A percentile compares a stretch with the other conserved stretches of the same genome.
Evolutionary conservation across 2,113 vertebrate species (phyloP).

Genomic region (Myxocyprinus asiaticus): DNA sequence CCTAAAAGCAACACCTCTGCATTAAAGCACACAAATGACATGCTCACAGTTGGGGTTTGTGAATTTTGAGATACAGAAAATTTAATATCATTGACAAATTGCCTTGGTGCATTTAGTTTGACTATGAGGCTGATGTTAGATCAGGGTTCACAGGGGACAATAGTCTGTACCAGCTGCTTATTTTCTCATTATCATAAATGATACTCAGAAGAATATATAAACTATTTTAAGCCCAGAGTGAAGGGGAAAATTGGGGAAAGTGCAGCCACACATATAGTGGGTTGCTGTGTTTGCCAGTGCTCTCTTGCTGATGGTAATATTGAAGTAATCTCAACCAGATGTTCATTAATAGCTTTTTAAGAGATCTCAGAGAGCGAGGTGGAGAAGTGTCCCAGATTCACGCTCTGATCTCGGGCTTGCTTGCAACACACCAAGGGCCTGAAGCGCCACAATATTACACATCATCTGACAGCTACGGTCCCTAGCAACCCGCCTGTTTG

Average conservation of each 20-base stretch:
- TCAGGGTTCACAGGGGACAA: too few species aligned
- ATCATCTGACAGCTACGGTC: conserved; percentile 44
- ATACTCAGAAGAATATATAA: conserved; percentile 42
- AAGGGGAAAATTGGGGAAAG: conserved; percentile 35
- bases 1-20: not conserved
- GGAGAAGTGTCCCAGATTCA: conserved; percentile 29
- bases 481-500: conserved; percentile 52
- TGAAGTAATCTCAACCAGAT: conserved; percentile 58
- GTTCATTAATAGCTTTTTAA: conserved; percentile 60
- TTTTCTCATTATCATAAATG: conserved; percentile 43
- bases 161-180: conserved; percentile 40
- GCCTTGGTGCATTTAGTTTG: not conserved
- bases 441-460: conserved; percentile 47
- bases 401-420: conserved; percentile 46
- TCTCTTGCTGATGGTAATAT: conserved; percentile 48
- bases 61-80: not conserved
- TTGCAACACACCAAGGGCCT: conserved; percentile 24
- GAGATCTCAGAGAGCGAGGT: conserved; percentile 42
- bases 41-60: not conserved
- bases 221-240: conserved; percentile 44
- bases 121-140: conserved; percentile 7
- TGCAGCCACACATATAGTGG: conserved; percentile 36
- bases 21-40: not conserved
- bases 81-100: not conserved
- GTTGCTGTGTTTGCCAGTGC: conserved; percentile 28